phyloP scores from a whole-genome alignment of 2,888 invertebrate species.

The Campopleginae sp. region DNA sequence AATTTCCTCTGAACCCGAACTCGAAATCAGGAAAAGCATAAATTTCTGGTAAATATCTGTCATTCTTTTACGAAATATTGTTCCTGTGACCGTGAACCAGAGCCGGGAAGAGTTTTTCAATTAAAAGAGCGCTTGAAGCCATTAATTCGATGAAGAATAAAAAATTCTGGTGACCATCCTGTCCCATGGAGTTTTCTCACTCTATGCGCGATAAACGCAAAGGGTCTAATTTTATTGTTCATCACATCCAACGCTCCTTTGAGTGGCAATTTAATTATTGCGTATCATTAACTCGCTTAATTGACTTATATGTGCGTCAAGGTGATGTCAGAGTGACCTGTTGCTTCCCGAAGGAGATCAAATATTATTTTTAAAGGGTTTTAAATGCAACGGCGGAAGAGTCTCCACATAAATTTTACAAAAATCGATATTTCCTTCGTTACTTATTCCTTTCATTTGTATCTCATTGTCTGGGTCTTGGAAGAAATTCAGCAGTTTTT shows the following conservation, averaged over 20 bases:
- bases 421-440: not conserved
- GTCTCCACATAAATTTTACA: not conserved
- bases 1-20: too few relatives aligned
- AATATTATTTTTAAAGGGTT: not conserved
- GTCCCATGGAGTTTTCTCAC: constrained; percentile 1
- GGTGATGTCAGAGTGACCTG: constrained; percentile 33
- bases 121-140: not conserved
- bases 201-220: not conserved
- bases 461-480: not conserved
- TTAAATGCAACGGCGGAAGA: not conserved
- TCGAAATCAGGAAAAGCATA: too few relatives aligned
- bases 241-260: constrained; percentile 44
- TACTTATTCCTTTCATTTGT: not conserved
- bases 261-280: constrained; percentile 39
- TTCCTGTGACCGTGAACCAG: not conserved
- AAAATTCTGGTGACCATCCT: not conserved
- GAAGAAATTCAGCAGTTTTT: not conserved
- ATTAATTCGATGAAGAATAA: not conserved
- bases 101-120: not conserved
- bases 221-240: constrained; percentile 46
- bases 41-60: not conserved
- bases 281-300: constrained; percentile 53
- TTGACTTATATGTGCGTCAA: constrained; percentile 24
- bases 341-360: constrained; percentile 22
- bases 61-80: not conserved